Evolutionary conservation across 2,113 vertebrate genomes (phyloP).

Genomic region (Megaceryle maxima): DNA sequence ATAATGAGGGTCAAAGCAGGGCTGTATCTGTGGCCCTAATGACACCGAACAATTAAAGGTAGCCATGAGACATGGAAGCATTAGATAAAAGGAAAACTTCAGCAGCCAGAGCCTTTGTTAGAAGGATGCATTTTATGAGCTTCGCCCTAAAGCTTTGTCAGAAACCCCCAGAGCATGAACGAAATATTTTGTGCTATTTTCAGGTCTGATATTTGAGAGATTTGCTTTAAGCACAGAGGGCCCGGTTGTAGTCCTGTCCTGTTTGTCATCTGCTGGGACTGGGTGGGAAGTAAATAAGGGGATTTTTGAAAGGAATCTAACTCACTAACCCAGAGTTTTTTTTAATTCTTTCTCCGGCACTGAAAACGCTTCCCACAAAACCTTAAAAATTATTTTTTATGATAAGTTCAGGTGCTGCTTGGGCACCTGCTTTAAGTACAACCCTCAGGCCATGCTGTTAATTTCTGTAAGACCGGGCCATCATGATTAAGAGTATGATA

Average conservation of each 20-base stretch:
- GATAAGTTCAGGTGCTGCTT: not conserved
- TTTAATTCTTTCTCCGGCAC: not conserved
- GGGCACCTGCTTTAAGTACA: not conserved
- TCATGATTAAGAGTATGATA: not conserved
- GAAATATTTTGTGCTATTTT: not conserved
- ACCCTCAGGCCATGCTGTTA: not conserved
- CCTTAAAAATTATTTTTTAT: not conserved
- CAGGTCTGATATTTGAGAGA: not conserved
- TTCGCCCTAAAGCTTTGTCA: not conserved
- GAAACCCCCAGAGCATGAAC: not conserved
- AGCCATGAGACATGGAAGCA: not conserved
- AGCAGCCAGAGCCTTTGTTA: not conserved
- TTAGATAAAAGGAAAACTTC: not conserved
- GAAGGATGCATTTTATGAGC: not conserved
- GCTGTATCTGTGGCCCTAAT: not conserved
- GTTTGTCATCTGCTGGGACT: not conserved
- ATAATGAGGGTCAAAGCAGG: not conserved
- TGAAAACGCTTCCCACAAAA: not conserved
- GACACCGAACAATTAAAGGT: not conserved
- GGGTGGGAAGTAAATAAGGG: not conserved
- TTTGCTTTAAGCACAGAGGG: not conserved
- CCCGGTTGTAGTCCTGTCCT: too few relatives aligned
- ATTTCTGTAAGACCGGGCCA: not conserved
- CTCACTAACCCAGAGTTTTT: not conserved
- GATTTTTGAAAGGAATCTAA: not conserved